These are phyloP conservation scores for Platycercus adscitus DNA, from an alignment of 2,113 vertebrate genomes.

Conservation along the genomic window DNA sequence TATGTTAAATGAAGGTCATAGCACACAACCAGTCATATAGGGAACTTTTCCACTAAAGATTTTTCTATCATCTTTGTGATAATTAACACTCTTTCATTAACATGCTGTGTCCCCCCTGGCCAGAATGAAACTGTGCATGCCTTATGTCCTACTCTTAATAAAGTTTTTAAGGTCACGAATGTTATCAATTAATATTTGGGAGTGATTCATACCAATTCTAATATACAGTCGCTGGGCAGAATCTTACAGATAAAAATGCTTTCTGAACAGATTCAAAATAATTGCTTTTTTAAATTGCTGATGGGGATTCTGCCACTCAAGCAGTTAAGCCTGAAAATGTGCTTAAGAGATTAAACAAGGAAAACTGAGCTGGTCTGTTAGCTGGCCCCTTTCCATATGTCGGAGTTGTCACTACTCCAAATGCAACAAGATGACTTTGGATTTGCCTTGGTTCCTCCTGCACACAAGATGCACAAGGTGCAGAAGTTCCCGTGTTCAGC, in stretches of 20 bases:
- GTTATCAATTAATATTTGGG: conserved; percentile 67
- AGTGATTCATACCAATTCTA: conserved; percentile 51
- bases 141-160: conserved; percentile 16
- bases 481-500: conserved; percentile 11
- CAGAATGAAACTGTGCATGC: not conserved
- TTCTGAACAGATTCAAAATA: conserved; percentile 68
- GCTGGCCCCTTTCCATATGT: conserved; percentile 55
- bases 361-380: conserved; percentile 63
- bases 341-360: conserved; percentile 73
- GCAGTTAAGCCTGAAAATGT: conserved; percentile 71
- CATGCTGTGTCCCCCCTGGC: not conserved
- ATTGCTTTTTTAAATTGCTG: conserved; percentile 73
- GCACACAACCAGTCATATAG: not conserved
- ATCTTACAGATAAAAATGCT: conserved; percentile 48
- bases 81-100: conserved; percentile 66
- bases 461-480: not conserved
- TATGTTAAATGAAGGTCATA: not conserved
- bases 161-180: conserved; percentile 50
- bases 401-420: conserved; percentile 47
- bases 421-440: not conserved
- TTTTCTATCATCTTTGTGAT: conserved; percentile 10
- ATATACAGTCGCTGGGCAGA: not conserved
- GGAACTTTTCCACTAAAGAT: not conserved
- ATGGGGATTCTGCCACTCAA: conserved; percentile 64
- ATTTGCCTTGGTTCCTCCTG: conserved; percentile 31